These are phyloP conservation scores for Acrossocheilus wenchowensis DNA, from an alignment of 2,797 vertebrate species.

Conservation along the genomic window DNA sequence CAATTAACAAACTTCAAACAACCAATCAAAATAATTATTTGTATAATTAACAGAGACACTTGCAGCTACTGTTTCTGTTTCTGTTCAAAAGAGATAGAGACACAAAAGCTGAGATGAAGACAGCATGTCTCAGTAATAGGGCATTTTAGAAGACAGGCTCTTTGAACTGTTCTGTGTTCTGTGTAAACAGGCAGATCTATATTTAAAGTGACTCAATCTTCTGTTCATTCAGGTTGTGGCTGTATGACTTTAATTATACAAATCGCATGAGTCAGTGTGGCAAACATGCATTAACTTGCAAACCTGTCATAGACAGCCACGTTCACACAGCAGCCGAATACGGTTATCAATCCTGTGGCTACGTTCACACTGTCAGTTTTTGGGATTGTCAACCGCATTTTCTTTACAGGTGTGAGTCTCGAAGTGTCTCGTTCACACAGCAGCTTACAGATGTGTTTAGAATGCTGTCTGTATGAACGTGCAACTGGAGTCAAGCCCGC, in stretches of 20 bases:
- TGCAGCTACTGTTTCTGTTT: not conserved
- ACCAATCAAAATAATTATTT: not conserved
- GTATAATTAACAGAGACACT: not conserved
- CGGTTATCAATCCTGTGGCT: no score
- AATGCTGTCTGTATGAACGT: no score
- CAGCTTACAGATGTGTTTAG: no score
- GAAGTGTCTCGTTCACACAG: no score
- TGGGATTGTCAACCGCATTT: no score
- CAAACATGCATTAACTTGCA: not conserved
- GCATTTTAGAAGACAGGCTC: not conserved
- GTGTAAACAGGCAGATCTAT: not conserved
- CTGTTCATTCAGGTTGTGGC: not conserved
- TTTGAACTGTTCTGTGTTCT: not conserved
- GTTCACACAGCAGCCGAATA: no score
- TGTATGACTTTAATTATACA: not conserved
- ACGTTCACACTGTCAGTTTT: no score
- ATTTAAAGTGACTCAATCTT: constrained; percentile 23
- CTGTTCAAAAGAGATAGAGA: not conserved
- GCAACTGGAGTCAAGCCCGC: no score
- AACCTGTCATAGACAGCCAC: no score
- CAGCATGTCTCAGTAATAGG: not conserved
- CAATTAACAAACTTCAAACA: not conserved
- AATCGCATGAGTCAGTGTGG: not conserved
- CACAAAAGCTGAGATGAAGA: not conserved
- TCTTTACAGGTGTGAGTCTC: no score